Conservation (phyloP, 2,888 invertebrate species). For the Melanostoma mellinum region DNA sequence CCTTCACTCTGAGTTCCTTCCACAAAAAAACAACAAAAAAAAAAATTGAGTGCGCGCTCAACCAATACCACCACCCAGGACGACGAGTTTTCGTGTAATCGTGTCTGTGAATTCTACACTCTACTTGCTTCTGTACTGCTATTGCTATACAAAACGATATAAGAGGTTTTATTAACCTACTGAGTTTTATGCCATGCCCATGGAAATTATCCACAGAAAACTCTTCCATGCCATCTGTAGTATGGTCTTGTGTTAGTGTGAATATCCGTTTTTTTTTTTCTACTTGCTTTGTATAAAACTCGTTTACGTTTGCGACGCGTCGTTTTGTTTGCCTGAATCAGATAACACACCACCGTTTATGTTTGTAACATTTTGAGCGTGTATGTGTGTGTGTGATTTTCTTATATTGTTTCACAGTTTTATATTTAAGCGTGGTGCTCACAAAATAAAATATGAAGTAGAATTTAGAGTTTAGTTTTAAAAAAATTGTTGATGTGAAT, state of each 20-base stretch:
- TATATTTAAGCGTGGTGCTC: slow-evolving; percentile 68
- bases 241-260: not conserved
- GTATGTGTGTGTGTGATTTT: slow-evolving; percentile 57
- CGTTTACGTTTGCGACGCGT: slow-evolving; percentile 10
- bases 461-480: slow-evolving; percentile 75
- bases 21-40: slow-evolving; percentile 1
- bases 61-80: slow-evolving; percentile 2
- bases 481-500: slow-evolving; percentile 74
- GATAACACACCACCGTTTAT: slow-evolving; percentile 5
- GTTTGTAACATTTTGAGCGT: not conserved
- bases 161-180: not conserved
- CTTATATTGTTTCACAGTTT: slow-evolving; percentile 70
- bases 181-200: slow-evolving; percentile 4
- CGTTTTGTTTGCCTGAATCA: slow-evolving; percentile 17
- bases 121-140: not conserved
- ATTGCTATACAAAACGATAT: not conserved
- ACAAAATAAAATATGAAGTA: slow-evolving; percentile 71
- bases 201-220: slow-evolving; percentile 14
- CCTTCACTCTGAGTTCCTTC: slow-evolving; percentile 26
- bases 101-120: not conserved
- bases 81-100: not conserved
- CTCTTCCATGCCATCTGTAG: not conserved
- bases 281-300: slow-evolving; percentile 12
- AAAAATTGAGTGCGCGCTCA: slow-evolving; percentile 10
- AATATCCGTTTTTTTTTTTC: slow-evolving; percentile 8